Conservation (phyloP, 2,797 vertebrate species). For the Enteromius trimaculatus region DNA sequence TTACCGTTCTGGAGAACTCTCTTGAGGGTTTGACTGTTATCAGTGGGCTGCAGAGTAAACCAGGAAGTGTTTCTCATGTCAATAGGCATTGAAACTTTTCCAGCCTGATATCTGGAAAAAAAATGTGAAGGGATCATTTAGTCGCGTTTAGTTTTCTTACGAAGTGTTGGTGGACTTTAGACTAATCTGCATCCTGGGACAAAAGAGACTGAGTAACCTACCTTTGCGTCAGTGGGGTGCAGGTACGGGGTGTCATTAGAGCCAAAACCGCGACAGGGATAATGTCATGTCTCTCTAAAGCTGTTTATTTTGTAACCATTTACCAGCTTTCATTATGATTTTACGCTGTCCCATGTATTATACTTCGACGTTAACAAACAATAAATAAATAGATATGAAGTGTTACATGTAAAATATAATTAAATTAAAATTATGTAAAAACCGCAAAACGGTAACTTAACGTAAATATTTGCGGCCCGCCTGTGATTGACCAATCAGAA, state of each 20-base stretch:
- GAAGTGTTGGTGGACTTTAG: neutral
- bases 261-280: neutral
- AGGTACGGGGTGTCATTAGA: neutral
- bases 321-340: too few species aligned
- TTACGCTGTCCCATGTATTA: neutral
- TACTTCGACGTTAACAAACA: neutral
- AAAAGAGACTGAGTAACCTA: neutral
- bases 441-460: too few species aligned
- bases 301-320: neutral
- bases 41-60: neutral
- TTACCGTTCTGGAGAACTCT: neutral
- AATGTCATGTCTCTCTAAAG: neutral
- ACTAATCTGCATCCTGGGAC: neutral
- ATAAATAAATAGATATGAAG: neutral
- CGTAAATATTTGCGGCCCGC: neutral
- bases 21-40: neutral
- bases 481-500: neutral
- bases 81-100: neutral
- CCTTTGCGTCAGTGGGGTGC: neutral
- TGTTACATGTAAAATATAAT: neutral
- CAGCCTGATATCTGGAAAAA: neutral
- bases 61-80: conserved; percentile 23
- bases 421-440: neutral
- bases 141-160: neutral
- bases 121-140: neutral